Evolutionary conservation across 2,888 invertebrate genomes (phyloP).

Genomic region (Leistus spinibarbis): DNA sequence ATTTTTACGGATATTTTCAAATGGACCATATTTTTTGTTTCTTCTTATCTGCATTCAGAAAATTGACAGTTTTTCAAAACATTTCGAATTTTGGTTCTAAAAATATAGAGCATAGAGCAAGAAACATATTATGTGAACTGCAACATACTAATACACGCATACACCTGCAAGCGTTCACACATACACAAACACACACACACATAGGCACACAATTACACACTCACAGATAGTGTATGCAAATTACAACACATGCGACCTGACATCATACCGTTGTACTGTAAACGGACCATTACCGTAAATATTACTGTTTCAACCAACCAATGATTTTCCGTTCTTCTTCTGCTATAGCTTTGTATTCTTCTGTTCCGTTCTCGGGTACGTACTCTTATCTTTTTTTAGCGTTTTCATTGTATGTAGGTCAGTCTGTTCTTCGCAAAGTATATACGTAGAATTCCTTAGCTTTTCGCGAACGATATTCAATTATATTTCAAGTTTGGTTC

Average conservation of each 20-base stretch:
- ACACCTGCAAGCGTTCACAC: background rate
- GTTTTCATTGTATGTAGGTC: background rate
- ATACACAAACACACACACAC: background rate
- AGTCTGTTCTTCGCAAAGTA: background rate
- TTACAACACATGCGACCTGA: conserved; percentile 21
- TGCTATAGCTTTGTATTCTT: background rate
- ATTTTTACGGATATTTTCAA: no score
- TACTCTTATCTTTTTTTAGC: background rate
- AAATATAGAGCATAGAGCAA: no score
- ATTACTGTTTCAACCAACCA: conserved; percentile 8
- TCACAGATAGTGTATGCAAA: conserved; percentile 23
- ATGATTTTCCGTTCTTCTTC: background rate
- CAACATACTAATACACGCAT: background rate
- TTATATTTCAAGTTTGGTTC: background rate
- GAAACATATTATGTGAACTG: background rate
- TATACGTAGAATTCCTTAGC: background rate
- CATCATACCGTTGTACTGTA: background rate
- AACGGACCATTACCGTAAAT: conserved; percentile 32
- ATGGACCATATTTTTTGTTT: no score
- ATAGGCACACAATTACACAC: background rate
- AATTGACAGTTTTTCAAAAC: no score
- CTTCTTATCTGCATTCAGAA: no score
- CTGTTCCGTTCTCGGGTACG: background rate
- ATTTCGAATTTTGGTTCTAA: no score
- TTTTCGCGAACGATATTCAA: no score